Percentiles rank a stretch among this genome's conserved stretches.
phyloP scores from a whole-genome alignment of 1,140 invertebrate species.

The Matsumurasca onukii region DNA sequence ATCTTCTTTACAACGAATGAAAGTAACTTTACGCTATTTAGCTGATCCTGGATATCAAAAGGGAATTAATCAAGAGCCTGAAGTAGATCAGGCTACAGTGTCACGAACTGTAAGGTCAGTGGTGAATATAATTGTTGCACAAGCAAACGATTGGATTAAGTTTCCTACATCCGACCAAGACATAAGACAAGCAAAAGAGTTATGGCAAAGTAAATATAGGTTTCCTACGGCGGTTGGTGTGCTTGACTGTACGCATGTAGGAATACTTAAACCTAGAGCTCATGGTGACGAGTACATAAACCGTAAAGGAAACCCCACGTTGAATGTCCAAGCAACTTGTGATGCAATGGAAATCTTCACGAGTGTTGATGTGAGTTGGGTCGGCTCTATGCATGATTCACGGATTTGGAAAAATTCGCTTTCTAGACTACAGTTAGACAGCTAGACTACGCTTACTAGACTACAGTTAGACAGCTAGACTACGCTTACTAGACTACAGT shows the following conservation, averaged over 20 bases:
- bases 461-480: too few relatives aligned
- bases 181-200: background rate
- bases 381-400: background rate
- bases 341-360: conserved; percentile 16
- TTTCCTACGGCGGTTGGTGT: conserved; percentile 24
- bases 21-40: conserved; percentile 3
- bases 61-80: background rate
- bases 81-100: background rate
- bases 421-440: too few relatives aligned
- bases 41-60: conserved; percentile 19
- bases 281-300: conserved; percentile 21
- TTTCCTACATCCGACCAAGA: background rate
- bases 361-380: background rate
- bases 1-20: background rate
- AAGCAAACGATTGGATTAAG: conserved; percentile 9
- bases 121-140: background rate
- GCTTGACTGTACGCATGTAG: conserved; percentile 11
- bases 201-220: conserved; percentile 11
- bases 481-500: too few relatives aligned
- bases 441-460: too few relatives aligned
- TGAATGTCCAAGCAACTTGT: conserved; percentile 27
- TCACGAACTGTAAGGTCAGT: background rate
- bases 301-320: background rate
- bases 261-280: conserved; percentile 5
- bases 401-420: conserved; percentile 12